phyloP scores from a whole-genome alignment of 1,140 invertebrate species.

The Leptopilina boulardi region DNA sequence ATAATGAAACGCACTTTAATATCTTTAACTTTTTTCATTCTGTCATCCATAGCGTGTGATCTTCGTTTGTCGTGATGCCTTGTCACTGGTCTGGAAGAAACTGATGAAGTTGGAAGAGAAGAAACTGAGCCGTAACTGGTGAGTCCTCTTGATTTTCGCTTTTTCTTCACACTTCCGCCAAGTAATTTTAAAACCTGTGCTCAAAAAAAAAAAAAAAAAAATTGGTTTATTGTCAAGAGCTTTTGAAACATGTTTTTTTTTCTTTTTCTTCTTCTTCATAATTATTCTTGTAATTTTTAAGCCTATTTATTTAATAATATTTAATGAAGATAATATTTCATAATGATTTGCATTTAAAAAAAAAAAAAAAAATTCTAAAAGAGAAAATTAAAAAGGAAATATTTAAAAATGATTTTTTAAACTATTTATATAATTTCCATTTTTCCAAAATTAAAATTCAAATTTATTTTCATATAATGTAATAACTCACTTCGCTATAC shows the following conservation, averaged over 20 bases:
- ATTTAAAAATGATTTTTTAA: too few relatives aligned
- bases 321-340: too few relatives aligned
- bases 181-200: slow-evolving; percentile 87
- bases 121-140: slow-evolving; percentile 86
- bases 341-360: too few relatives aligned
- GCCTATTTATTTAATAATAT: too few relatives aligned
- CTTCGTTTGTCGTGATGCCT: slow-evolving; percentile 79
- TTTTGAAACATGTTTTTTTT: background rate
- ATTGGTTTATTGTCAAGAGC: slow-evolving; percentile 8
- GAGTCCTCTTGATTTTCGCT: slow-evolving; percentile 74
- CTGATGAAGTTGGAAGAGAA: slow-evolving; percentile 88
- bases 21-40: slow-evolving; percentile 85
- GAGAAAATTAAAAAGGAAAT: too few relatives aligned
- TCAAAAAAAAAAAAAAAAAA: slow-evolving; percentile 43
- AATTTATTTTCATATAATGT: background rate
- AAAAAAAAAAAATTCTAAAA: too few relatives aligned
- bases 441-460: too few relatives aligned
- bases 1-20: slow-evolving; percentile 78
- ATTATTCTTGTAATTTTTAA: too few relatives aligned
- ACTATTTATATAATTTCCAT: too few relatives aligned
- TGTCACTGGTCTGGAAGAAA: slow-evolving; percentile 83
- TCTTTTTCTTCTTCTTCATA: background rate
- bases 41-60: slow-evolving; percentile 76
- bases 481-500: slow-evolving; percentile 82
- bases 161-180: slow-evolving; percentile 82